These are phyloP conservation scores for Pangasius mekongensis DNA, from an alignment of 2,797 vertebrate genomes.

Conservation along the genomic window DNA sequence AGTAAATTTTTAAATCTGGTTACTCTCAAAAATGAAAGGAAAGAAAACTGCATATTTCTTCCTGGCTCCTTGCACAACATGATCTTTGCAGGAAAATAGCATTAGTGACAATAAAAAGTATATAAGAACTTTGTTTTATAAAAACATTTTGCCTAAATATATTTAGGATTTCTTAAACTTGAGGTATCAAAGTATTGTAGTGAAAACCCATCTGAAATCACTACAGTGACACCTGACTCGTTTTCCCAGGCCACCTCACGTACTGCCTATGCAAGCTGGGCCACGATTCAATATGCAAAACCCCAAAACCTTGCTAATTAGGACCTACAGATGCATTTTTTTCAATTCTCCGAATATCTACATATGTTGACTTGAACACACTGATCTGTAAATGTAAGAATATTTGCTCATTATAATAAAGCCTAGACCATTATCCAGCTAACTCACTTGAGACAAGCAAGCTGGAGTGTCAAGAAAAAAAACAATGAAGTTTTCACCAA, in stretches of 20 bases:
- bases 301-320: background rate
- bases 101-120: background rate
- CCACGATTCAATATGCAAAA: background rate
- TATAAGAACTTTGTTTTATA: too few species aligned
- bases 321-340: background rate
- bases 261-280: background rate
- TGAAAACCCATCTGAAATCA: background rate
- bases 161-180: background rate
- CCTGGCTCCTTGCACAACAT: too few species aligned
- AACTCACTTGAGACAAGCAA: background rate
- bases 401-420: background rate
- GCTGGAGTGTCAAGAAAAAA: background rate
- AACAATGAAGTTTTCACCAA: background rate
- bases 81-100: background rate
- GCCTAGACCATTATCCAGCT: background rate
- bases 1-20: background rate
- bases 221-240: background rate
- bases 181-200: background rate
- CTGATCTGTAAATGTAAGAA: slow-evolving; percentile 5
- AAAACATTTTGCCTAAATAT: too few species aligned
- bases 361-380: background rate
- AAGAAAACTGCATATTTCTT: background rate
- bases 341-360: too few species aligned
- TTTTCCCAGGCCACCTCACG: background rate
- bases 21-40: background rate